Evolutionary conservation across 2,797 vertebrate genomes (phyloP).

Genomic region (Nyctalus aviator): DNA sequence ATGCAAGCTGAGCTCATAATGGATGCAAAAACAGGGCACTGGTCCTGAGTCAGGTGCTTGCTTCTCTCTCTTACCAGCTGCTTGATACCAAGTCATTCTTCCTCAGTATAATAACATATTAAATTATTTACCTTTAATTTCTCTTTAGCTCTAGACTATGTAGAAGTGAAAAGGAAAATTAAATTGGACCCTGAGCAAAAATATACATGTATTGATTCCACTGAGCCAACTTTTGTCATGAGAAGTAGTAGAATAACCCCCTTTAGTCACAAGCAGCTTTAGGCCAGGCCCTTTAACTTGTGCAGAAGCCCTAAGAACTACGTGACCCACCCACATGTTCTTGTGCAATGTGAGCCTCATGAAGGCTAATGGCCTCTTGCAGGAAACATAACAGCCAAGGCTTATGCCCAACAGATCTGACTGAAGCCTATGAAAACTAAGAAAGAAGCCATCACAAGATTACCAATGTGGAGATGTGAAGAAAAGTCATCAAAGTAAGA

Average conservation of each 20-base stretch:
- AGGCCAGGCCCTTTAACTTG: not conserved
- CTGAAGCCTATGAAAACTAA: not conserved
- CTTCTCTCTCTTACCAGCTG: not conserved
- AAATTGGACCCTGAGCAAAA: not conserved
- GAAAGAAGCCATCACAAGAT: not conserved
- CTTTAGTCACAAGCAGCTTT: not conserved
- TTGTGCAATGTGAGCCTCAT: not conserved
- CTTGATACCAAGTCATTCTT: not conserved
- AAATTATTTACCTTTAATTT: not conserved
- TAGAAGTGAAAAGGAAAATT: constrained; percentile 32
- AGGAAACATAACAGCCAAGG: not conserved
- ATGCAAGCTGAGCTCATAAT: not conserved
- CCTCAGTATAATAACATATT: not conserved
- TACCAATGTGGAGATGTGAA: not conserved
- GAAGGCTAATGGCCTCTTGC: not conserved
- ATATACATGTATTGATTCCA: not conserved
- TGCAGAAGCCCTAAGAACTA: not conserved
- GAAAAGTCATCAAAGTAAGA: constrained; percentile 22
- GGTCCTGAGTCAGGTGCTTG: too few relatives aligned
- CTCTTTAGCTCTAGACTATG: not conserved
- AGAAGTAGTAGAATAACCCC: not conserved
- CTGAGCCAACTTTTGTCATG: not conserved
- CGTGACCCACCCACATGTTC: not conserved
- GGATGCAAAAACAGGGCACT: not conserved
- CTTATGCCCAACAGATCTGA: not conserved